Percentiles rank a stretch among this genome's conserved stretches.
Evolutionary conservation across 2,113 vertebrate species (phyloP).

Genomic region (Solea solea): DNA sequence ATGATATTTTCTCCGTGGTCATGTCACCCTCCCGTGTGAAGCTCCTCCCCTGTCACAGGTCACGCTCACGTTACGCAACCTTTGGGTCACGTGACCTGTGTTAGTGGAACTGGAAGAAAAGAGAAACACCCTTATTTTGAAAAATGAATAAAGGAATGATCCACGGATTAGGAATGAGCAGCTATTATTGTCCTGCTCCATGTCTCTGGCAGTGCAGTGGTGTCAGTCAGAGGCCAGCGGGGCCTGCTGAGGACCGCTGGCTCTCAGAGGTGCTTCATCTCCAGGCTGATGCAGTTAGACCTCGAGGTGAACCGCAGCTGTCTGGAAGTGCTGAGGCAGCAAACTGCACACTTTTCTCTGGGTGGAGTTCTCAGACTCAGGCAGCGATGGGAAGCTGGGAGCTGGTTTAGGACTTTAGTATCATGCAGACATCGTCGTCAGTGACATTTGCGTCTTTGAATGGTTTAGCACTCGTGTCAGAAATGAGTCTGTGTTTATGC

Average conservation of each 20-base stretch:
- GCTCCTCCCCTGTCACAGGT: too few species aligned
- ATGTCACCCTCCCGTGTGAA: too few species aligned
- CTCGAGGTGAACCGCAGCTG: slow-evolving; percentile 70
- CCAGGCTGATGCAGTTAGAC: slow-evolving; percentile 64
- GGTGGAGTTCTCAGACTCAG: slow-evolving; percentile 51
- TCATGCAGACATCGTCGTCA: slow-evolving; percentile 42
- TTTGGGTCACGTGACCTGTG: too few species aligned
- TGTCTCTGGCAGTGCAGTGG: slow-evolving; percentile 61
- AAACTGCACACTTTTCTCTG: slow-evolving; percentile 41
- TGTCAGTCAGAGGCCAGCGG: slow-evolving; percentile 67
- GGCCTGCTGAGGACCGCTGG: slow-evolving; percentile 53
- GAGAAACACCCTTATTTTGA: too few species aligned
- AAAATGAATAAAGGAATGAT: too few species aligned
- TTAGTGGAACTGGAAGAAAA: too few species aligned
- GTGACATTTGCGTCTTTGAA: slow-evolving; percentile 65
- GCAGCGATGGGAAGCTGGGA: slow-evolving; percentile 22
- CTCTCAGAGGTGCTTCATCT: slow-evolving; percentile 69
- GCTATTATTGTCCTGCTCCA: slow-evolving; percentile 66
- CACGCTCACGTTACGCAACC: too few species aligned
- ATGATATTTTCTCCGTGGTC: too few species aligned
- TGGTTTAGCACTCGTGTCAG: slow-evolving; percentile 59
- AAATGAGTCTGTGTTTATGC: slow-evolving; percentile 57
- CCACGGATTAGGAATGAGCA: slow-evolving; percentile 43
- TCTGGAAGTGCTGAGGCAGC: slow-evolving; percentile 75
- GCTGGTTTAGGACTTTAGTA: slow-evolving; percentile 46